These are phyloP conservation scores for Netelia fuscicornis DNA, from an alignment of 2,888 invertebrate genomes.

Conservation along the genomic window DNA sequence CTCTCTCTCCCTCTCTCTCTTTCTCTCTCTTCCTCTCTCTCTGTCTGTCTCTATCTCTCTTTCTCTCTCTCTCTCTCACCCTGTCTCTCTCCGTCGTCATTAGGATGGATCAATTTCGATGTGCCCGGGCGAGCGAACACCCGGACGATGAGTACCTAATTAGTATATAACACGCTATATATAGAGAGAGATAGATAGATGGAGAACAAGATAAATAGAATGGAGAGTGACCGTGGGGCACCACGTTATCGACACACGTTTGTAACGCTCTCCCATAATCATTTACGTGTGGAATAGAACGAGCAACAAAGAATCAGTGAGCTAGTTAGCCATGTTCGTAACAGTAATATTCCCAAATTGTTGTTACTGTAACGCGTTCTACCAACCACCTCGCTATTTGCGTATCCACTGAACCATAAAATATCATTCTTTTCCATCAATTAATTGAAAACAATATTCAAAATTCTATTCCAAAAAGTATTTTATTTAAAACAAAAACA, in stretches of 20 bases:
- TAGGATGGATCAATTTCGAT: constrained; percentile 31
- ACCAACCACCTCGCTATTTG: not conserved
- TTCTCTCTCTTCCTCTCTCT: no score
- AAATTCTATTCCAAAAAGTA: no score
- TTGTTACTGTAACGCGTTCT: no score
- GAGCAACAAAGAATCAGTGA: not conserved
- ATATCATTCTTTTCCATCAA: not conserved
- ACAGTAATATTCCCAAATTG: not conserved
- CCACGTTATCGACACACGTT: constrained; percentile 6
- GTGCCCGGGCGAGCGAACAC: constrained; percentile 13
- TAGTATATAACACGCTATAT: constrained; percentile 31
- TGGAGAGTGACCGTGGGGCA: not conserved
- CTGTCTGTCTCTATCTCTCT: no score
- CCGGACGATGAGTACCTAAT: constrained; percentile 36
- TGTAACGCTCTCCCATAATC: not conserved
- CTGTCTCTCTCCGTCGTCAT: constrained; percentile 4
- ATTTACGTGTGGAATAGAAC: constrained; percentile 27
- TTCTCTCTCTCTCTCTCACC: no score
- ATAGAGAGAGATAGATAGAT: no score
- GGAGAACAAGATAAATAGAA: not conserved
- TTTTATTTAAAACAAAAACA: no score
- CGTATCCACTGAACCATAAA: not conserved
- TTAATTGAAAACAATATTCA: not conserved
- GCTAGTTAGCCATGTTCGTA: not conserved
- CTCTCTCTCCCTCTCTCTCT: no score